Base-by-base conservation (phyloP, 2,888 invertebrate genomes). In the Chelonus formosanus region DNA sequence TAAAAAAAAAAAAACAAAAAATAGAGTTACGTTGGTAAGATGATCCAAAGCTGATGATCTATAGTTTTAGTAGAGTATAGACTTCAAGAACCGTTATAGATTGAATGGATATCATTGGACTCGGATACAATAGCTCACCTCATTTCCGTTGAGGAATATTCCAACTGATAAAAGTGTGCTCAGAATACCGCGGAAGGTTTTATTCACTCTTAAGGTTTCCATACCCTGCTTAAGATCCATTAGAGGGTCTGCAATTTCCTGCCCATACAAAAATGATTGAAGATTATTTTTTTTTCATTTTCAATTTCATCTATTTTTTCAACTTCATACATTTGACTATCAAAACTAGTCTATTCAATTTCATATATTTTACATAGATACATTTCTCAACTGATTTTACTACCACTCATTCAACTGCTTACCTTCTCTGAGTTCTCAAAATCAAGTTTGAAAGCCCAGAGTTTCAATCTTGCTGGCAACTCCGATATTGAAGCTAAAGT, bases 401-500 rank as follows among this genome's bases (percentile, higher is more conserved):
- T 60, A 65, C 43, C 56, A 44, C 55, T 56, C 43, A 32, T 32
- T 31, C 32, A 31, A 36, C 6, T 44, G 52, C 82, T 73, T 84
- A 95, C 95, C 85, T 89, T 89, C 87, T 99, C 98, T 77, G 95
- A 91, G 84, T 93, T 94, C 85, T 98, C 98, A 86, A 97, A 99
- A 86, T 99, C 99, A 73, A 99, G 87, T 84, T 98, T 98, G 87
- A 99, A 99, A 70, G 97, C 94, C 99, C 99, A 99, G 70, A 99
- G 89, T 84, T 94, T 95, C 36, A 98, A 88, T 75, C 98, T 88
- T 53, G 97, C 95, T 57, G 95, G 91, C 68, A 99, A 88, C 86
- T 98, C 98, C 52, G 95, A 96, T 75, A 99, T 97, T 55, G 97
- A 96, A 43, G 97, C 94, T 72, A 99, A 86, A 31, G 96, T 97